Evolutionary conservation across 2,888 invertebrate genomes (phyloP).

Genomic region (Acanthosepion esculentum): DNA sequence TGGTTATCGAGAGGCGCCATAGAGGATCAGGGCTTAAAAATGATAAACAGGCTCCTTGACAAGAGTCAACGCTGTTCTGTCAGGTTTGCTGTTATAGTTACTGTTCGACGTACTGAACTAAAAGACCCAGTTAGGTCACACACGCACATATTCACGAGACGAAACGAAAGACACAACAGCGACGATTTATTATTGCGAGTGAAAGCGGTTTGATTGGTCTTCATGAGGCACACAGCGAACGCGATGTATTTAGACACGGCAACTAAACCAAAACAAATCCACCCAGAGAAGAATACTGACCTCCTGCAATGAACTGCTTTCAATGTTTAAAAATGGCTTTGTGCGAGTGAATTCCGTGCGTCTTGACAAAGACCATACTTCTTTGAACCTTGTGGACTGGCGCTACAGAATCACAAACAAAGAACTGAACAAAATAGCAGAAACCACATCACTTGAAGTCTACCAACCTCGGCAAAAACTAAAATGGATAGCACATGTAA

Average conservation of each 20-base stretch:
- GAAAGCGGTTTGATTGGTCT: background rate
- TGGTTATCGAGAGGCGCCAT: background rate
- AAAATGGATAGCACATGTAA: too few species aligned
- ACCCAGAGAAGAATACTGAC: background rate
- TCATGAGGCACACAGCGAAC: background rate
- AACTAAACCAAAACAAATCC: background rate
- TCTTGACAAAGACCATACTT: too few species aligned
- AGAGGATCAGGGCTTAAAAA: background rate
- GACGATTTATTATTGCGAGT: background rate
- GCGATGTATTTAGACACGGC: background rate
- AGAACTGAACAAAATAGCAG: too few species aligned
- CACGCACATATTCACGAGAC: background rate
- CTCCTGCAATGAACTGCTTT: background rate
- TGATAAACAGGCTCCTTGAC: background rate
- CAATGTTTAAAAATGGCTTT: background rate
- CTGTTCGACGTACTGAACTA: background rate
- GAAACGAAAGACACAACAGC: background rate
- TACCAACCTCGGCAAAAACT: too few species aligned
- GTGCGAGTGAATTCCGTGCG: too few species aligned
- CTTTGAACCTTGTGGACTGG: too few species aligned
- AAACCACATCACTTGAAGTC: too few species aligned
- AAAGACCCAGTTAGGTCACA: background rate
- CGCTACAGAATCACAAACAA: too few species aligned
- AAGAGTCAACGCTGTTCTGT: too few species aligned
- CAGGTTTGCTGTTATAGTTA: background rate